Evolutionary conservation across 2,888 invertebrate species (phyloP).

Genomic region (Caenorhabditis uteleia): DNA sequence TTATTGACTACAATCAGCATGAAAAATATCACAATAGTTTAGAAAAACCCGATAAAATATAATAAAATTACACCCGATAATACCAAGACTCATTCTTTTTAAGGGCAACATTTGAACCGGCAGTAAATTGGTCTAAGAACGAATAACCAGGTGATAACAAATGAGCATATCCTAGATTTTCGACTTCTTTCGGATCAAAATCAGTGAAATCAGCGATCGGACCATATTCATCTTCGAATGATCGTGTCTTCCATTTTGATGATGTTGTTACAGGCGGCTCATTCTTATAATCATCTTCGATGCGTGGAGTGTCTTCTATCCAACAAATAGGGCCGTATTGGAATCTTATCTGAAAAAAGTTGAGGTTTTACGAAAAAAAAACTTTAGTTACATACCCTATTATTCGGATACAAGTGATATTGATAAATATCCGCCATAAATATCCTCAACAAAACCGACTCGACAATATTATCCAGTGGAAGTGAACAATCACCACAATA

Average conservation of each 20-base stretch:
- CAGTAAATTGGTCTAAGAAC: conserved; percentile 12
- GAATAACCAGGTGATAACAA: conserved; percentile 18
- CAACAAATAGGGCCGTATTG: conserved; percentile 59
- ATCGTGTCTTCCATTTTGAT: conserved; percentile 7
- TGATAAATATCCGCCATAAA: conserved; percentile 51
- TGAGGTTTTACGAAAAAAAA: too few relatives aligned
- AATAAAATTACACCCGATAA: conserved; percentile 4
- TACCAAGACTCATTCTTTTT: conserved; percentile 13
- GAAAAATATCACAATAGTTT: background rate
- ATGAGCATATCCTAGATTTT: conserved; percentile 18
- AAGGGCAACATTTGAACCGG: conserved; percentile 17
- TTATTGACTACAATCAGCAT: background rate
- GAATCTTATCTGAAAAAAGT: too few relatives aligned
- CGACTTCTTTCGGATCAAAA: conserved; percentile 13
- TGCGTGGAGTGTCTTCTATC: conserved; percentile 34
- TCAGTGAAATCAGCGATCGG: conserved; percentile 13
- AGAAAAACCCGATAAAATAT: background rate
- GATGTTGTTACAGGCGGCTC: conserved; percentile 32
- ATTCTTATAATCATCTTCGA: conserved; percentile 50
- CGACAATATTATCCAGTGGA: conserved; percentile 44
- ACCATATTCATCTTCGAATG: conserved; percentile 4
- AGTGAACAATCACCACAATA: conserved; percentile 43
- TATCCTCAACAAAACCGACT: conserved; percentile 41
- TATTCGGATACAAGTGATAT: conserved; percentile 47
- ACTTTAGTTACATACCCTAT: too few relatives aligned